These are phyloP conservation scores for Drosophila fuyamai DNA, from an alignment of 1,140 invertebrate species.

Conservation along the genomic window DNA sequence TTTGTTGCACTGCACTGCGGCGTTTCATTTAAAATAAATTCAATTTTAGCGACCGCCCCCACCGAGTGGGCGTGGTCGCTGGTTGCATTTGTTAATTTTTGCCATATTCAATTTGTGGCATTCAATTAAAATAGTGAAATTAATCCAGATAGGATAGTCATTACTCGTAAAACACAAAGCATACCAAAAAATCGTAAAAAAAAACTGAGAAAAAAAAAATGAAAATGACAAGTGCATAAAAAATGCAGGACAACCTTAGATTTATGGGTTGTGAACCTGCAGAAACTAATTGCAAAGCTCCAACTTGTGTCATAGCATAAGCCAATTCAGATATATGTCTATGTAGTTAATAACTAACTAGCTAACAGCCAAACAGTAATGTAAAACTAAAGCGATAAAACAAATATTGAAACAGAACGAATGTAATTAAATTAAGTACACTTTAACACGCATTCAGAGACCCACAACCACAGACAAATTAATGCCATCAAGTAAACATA, in stretches of 20 bases:
- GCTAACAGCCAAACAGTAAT: constrained; percentile 22
- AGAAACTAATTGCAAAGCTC: constrained; percentile 41
- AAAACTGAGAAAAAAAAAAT: constrained; percentile 10
- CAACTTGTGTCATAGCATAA: constrained; percentile 48
- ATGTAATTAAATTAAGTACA: constrained; percentile 72
- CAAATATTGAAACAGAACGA: constrained; percentile 66
- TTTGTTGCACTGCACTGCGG: not conserved
- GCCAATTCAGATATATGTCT: constrained; percentile 37
- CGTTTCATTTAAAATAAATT: constrained; percentile 74
- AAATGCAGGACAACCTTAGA: constrained; percentile 13
- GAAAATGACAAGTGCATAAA: constrained; percentile 7
- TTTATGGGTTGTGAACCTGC: constrained; percentile 24
- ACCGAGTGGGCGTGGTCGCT: constrained; percentile 23
- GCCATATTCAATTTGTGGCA: constrained; percentile 68
- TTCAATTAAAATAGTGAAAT: constrained; percentile 66
- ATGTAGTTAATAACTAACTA: constrained; percentile 56
- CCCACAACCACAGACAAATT: constrained; percentile 34
- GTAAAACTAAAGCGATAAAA: constrained; percentile 15
- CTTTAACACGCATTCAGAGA: constrained; percentile 28
- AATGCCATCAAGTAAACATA: constrained; percentile 42
- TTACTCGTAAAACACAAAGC: constrained; percentile 18
- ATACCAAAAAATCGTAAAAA: constrained; percentile 19
- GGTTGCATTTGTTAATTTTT: constrained; percentile 57
- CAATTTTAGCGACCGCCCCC: constrained; percentile 50
- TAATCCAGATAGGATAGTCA: constrained; percentile 44